phyloP scores from a whole-genome alignment of 37 sponge, comb jelly and placozoan species.

The Eunapius fragilis region DNA sequence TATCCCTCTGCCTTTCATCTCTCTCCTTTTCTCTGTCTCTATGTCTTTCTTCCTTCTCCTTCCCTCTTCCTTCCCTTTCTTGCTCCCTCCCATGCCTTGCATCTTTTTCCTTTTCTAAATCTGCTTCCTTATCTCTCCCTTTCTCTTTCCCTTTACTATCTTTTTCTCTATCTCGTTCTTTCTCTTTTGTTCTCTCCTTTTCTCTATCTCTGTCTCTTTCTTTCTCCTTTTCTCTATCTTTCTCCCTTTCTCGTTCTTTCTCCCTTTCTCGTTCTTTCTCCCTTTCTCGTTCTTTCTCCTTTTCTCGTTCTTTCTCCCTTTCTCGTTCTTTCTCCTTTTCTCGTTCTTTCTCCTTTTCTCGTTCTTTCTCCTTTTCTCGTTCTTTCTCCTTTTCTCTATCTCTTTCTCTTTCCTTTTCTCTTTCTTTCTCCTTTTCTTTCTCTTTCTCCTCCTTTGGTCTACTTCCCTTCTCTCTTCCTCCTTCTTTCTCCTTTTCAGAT shows the following conservation, averaged over 20 bases:
- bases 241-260: background rate
- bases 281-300: background rate
- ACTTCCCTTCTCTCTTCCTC: background rate
- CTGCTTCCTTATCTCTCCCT: background rate
- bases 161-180: background rate
- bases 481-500: background rate
- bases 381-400: background rate
- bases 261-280: background rate
- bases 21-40: background rate
- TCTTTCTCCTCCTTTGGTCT: background rate
- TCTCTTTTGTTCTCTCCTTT: background rate
- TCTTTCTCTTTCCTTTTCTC: background rate
- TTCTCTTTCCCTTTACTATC: background rate
- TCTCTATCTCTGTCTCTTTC: background rate
- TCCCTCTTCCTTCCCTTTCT: background rate
- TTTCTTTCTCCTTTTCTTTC: background rate
- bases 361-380: too few species aligned
- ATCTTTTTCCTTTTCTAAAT: background rate
- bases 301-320: background rate
- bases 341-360: background rate
- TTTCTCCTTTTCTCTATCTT: background rate
- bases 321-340: background rate
- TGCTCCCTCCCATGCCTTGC: background rate
- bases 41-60: background rate
- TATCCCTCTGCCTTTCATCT: background rate